Evolutionary conservation across 2,888 invertebrate species (phyloP), one percentile per base, ranked within the genome.

Genomic region (Tetheella fluctuosa): DNA sequence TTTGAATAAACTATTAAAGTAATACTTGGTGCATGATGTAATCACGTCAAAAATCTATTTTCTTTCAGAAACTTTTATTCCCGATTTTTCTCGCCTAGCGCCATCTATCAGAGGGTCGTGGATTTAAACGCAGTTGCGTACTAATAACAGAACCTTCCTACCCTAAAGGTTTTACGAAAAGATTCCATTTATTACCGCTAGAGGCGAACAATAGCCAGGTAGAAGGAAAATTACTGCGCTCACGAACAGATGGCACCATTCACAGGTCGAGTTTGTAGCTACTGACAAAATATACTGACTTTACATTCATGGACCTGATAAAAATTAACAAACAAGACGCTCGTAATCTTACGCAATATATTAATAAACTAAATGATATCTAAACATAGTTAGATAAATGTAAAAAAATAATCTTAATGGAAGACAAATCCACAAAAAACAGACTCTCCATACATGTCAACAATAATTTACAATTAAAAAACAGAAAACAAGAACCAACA

Each of bases 41-140:
- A n/a, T n/a, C n/a, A n/a, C n/a, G n/a, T n/a, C n/a, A n/a, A n/a
- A n/a, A n/a, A n/a, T n/a, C n/a, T 2, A 25, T 25, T 4, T 4
- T 25, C 2, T 6, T 0, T 0, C 30, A 5, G 10, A 1, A 30
- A 30, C 30, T 37, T 37, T 37, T 15, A 13, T 15, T 37, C 1
- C 37, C 13, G 15, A 2, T 37, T n/a, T n/a, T n/a, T n/a, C n/a
- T n/a, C 58, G 4, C 17, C 25, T 57, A 64, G 53, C 66, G 74
- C 70, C 74, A 76, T 70, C 76, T 76, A 53, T 23, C 53, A 42
- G 0, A 64, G 68, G 77, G 76, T 64, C 48, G 25, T 13, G 20
- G 37, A 63, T 74, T 61, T 65, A 64, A 56, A 20, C 2, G 54
- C 0, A 8, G 20, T 15, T 30, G 56, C 56, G 25, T 2, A 8